Conservation (phyloP, 2,113 vertebrate genomes). For the Xiphophorus hellerii region DNA sequence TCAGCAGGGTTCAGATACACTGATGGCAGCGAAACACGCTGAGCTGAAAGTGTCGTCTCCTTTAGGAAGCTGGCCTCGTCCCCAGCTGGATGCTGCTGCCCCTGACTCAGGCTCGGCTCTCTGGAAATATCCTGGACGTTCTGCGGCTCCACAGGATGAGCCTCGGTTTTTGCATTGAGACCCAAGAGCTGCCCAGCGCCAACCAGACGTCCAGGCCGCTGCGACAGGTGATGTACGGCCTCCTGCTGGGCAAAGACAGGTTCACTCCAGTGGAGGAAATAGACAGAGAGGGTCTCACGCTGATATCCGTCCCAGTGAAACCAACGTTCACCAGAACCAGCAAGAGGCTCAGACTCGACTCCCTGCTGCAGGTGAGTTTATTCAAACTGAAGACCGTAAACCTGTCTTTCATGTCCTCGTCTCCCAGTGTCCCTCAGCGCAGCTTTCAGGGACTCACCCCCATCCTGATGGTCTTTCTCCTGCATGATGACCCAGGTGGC, state of each 20-base stretch:
- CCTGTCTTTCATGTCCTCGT: too few relatives aligned
- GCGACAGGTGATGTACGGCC: conserved; percentile 84
- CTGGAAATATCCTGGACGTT: conserved; percentile 74
- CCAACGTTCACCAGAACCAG: conserved; percentile 42
- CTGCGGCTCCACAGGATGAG: conserved; percentile 63
- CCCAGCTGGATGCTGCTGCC: conserved; percentile 78
- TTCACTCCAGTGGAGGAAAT: conserved; percentile 72
- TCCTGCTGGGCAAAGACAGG: conserved; percentile 68
- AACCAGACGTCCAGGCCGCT: conserved; percentile 76
- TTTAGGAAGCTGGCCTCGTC: conserved; percentile 50
- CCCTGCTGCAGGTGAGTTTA: conserved; percentile 78
- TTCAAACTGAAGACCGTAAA: background rate
- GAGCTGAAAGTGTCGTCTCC: conserved; percentile 14
- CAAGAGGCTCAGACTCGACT: conserved; percentile 60
- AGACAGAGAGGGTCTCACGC: conserved; percentile 71
- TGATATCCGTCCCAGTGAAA: conserved; percentile 68
- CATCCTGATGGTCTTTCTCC: background rate
- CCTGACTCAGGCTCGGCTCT: conserved; percentile 75
- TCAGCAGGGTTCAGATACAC: too few relatives aligned
- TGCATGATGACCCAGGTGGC: conserved; percentile 62
- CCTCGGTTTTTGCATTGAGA: conserved; percentile 72
- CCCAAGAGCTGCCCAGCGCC: conserved; percentile 68
- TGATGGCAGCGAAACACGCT: background rate
- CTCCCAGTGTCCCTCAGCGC: background rate
- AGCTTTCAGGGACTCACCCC: background rate